These are phyloP conservation scores for Alexandromys oeconomus DNA, from an alignment of 2,797 vertebrate genomes.

Conservation along the genomic window DNA sequence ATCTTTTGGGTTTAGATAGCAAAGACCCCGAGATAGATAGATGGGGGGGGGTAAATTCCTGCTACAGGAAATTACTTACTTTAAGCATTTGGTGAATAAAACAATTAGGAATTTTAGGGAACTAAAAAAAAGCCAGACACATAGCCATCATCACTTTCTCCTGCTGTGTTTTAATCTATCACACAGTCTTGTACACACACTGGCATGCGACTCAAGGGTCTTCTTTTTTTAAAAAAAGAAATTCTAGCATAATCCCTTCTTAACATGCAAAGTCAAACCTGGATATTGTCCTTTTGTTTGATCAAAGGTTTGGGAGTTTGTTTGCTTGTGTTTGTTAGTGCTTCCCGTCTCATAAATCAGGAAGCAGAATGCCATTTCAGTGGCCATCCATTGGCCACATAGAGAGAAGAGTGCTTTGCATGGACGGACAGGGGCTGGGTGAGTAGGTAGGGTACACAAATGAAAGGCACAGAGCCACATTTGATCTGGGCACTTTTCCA, in stretches of 20 bases:
- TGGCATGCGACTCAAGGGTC: not conserved
- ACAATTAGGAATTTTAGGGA: not conserved
- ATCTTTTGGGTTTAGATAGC: not conserved
- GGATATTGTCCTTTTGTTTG: not conserved
- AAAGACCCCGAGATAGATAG: not conserved
- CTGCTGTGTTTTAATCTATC: not conserved
- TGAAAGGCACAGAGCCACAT: not conserved
- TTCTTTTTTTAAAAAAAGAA: not conserved
- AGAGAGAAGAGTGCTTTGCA: not conserved
- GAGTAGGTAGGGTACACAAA: not conserved
- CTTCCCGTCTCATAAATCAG: not conserved
- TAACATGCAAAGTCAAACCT: not conserved
- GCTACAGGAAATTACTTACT: not conserved
- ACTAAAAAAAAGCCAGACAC: not conserved
- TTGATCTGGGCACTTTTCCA: not conserved
- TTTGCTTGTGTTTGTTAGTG: not conserved
- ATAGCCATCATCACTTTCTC: not conserved
- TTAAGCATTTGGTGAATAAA: constrained; percentile 18
- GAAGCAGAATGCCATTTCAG: not conserved
- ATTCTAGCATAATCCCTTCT: not conserved
- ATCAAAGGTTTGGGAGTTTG: not conserved
- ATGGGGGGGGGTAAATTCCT: not conserved
- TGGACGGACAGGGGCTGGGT: not conserved
- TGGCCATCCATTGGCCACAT: too few relatives aligned
- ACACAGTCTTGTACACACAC: not conserved